Evolutionary conservation across 2,888 invertebrate species (phyloP).

Genomic region (Drosophila infuscata): DNA sequence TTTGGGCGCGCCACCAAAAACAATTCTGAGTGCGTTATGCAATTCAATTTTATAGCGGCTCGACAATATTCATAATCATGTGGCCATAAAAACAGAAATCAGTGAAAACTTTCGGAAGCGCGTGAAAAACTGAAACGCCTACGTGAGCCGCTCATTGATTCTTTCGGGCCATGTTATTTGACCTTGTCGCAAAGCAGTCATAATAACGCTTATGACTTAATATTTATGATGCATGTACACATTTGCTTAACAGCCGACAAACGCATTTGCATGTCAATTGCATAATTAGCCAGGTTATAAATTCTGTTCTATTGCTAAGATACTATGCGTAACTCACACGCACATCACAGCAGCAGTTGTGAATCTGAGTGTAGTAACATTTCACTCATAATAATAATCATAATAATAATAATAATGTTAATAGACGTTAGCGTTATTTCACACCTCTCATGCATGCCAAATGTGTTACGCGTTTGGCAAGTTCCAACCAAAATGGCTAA

Average conservation of each 20-base stretch:
- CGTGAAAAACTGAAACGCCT: slow-evolving; percentile 47
- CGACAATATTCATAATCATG: slow-evolving; percentile 41
- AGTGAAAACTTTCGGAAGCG: slow-evolving; percentile 70
- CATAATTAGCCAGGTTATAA: slow-evolving; percentile 56
- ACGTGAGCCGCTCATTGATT: slow-evolving; percentile 52
- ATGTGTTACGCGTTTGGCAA: slow-evolving; percentile 61
- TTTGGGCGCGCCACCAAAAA: slow-evolving; percentile 55
- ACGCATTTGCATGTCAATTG: slow-evolving; percentile 69
- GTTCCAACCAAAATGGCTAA: slow-evolving; percentile 48
- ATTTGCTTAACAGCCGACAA: slow-evolving; percentile 43
- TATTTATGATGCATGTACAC: slow-evolving; percentile 57
- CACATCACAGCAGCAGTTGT: slow-evolving; percentile 11
- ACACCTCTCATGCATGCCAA: slow-evolving; percentile 60
- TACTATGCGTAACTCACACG: slow-evolving; percentile 36
- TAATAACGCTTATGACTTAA: slow-evolving; percentile 52
- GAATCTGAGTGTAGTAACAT: slow-evolving; percentile 29
- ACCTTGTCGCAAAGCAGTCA: slow-evolving; percentile 45
- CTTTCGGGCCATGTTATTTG: slow-evolving; percentile 27
- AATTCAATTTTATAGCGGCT: slow-evolving; percentile 28
- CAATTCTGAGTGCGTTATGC: slow-evolving; percentile 52
- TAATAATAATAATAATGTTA: slow-evolving; percentile 2
- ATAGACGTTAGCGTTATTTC: slow-evolving; percentile 52
- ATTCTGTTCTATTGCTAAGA: slow-evolving; percentile 27
- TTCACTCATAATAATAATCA: slow-evolving; percentile 31
- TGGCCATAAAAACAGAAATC: slow-evolving; percentile 29